Percentiles rank a stretch among this genome's conserved stretches.
Evolutionary conservation across 2,797 vertebrate genomes (phyloP).

Genomic region (Anableps anableps): DNA sequence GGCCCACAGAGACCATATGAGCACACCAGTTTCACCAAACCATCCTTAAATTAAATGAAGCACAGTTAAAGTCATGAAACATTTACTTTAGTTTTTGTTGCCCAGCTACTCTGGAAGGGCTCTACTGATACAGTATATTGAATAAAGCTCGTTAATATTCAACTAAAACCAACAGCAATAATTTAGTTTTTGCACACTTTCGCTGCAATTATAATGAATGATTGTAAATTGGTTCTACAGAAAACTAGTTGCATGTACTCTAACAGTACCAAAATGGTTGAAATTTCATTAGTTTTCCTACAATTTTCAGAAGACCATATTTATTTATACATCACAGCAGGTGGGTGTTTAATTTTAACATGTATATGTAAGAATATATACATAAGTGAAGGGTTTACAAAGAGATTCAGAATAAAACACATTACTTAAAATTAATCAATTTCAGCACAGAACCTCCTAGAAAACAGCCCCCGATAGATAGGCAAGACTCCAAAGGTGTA

Average conservation of each 20-base stretch:
- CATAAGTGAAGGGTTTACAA: too few species aligned
- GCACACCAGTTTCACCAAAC: slow-evolving; percentile 21
- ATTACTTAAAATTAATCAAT: not conserved
- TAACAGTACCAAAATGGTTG: not conserved
- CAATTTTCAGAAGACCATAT: not conserved
- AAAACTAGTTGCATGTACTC: slow-evolving; percentile 18
- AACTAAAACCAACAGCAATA: slow-evolving; percentile 19
- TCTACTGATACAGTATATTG: not conserved
- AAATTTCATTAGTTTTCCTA: not conserved
- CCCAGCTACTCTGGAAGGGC: not conserved
- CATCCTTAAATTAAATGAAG: slow-evolving; percentile 43
- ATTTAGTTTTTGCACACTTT: slow-evolving; percentile 16
- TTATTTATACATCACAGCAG: not conserved
- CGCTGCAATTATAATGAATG: slow-evolving; percentile 21
- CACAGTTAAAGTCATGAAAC: slow-evolving; percentile 20
- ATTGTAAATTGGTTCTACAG: slow-evolving; percentile 30
- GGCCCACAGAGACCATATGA: slow-evolving; percentile 73
- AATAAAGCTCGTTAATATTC: slow-evolving; percentile 21
- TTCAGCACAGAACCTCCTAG: not conserved
- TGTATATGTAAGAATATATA: too few species aligned
- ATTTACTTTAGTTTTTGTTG: slow-evolving; percentile 8
- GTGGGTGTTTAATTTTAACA: not conserved
- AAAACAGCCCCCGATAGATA: not conserved
- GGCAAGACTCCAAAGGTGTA: not conserved
- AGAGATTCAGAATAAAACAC: too few species aligned